A percentile compares a stretch with the other conserved stretches of the same genome.
These are phyloP conservation scores for Oplegnathus fasciatus DNA, from an alignment of 2,113 vertebrate genomes.

Conservation along the genomic window DNA sequence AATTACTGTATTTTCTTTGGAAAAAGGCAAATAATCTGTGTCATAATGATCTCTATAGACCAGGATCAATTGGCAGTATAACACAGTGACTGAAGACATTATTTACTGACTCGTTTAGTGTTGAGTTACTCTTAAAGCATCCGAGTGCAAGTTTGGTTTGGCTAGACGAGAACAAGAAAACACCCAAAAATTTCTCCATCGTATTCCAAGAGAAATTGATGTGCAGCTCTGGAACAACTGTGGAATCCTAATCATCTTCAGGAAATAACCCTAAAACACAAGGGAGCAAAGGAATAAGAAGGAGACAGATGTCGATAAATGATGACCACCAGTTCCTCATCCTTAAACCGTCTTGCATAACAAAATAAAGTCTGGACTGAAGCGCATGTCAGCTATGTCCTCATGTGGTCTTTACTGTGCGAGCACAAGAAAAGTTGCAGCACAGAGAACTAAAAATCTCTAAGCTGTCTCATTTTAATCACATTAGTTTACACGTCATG, in stretches of 20 bases:
- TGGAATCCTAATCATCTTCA: constrained; percentile 25
- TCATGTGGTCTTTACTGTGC: neutral
- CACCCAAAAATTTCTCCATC: neutral
- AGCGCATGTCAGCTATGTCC: neutral
- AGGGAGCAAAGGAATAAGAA: neutral
- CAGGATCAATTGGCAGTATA: neutral
- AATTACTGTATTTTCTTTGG: neutral
- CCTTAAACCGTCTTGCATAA: neutral
- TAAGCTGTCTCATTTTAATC: neutral
- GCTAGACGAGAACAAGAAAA: neutral
- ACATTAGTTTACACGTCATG: neutral
- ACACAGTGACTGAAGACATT: neutral
- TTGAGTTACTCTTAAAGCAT: neutral
- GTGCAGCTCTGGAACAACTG: neutral
- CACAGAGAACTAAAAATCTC: neutral
- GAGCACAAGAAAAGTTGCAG: neutral
- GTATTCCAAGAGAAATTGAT: neutral
- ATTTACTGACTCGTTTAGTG: neutral
- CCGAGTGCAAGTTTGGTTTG: constrained; percentile 1
- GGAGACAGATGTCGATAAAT: neutral
- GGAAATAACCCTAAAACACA: constrained; percentile 16
- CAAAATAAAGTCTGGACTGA: neutral
- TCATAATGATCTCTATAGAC: neutral
- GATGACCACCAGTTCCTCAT: neutral
- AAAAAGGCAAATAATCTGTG: neutral